Evolutionary conservation across 2,113 vertebrate genomes (phyloP).

Genomic region (Columba livia): DNA sequence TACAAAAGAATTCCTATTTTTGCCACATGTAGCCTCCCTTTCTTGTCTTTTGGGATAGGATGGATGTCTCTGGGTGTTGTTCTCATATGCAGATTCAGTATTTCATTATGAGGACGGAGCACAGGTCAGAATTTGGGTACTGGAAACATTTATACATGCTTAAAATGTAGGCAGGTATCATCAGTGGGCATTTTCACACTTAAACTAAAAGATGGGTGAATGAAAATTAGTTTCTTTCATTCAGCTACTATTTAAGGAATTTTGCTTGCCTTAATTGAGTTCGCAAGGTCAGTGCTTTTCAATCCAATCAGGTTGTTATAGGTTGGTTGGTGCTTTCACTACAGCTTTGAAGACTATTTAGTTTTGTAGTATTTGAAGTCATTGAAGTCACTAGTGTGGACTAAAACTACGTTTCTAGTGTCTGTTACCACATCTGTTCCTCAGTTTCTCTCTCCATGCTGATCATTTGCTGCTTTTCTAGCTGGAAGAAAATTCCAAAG

Average conservation of each 20-base stretch:
- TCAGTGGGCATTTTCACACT: background rate
- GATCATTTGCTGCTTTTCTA: background rate
- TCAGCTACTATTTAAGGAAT: background rate
- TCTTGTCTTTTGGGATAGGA: background rate
- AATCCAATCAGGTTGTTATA: background rate
- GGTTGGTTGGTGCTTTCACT: background rate
- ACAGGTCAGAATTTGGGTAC: background rate
- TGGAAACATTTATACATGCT: fast-evolving
- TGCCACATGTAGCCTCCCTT: background rate
- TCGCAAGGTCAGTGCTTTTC: background rate
- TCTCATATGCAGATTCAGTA: background rate
- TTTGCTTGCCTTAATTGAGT: background rate
- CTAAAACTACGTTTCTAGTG: background rate
- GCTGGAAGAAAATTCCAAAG: background rate
- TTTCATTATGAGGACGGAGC: fast-evolving
- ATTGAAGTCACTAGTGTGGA: background rate
- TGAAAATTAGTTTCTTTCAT: background rate
- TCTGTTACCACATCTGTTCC: background rate
- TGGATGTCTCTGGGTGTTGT: background rate
- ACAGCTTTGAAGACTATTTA: background rate
- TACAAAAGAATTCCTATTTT: background rate
- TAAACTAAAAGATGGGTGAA: background rate
- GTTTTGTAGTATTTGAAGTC: background rate
- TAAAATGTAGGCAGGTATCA: background rate
- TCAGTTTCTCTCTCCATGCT: background rate